Evolutionary conservation across 1,140 invertebrate genomes (phyloP).

Genomic region (Leptoteleia sp.): DNA sequence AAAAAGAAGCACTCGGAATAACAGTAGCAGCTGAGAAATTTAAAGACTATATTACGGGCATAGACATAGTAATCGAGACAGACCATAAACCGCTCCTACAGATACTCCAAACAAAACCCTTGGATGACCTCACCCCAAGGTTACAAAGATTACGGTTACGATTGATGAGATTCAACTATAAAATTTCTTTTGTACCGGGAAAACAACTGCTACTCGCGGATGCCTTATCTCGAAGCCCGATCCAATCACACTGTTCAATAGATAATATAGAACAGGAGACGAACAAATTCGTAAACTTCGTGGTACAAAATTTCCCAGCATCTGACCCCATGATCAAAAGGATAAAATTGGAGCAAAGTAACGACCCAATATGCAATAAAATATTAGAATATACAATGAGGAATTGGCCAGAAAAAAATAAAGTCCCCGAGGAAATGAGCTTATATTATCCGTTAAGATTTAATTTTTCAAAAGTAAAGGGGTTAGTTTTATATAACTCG

Average conservation of each 20-base stretch:
- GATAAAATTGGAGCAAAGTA: slow-evolving; percentile 35
- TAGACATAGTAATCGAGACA: too few species aligned
- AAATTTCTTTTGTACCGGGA: background rate
- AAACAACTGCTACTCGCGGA: slow-evolving; percentile 33
- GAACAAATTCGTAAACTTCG: slow-evolving; percentile 28
- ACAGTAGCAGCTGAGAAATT: too few species aligned
- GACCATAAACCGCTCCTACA: too few species aligned
- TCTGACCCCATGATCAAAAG: slow-evolving; percentile 35
- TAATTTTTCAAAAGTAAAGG: slow-evolving; percentile 54
- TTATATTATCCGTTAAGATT: slow-evolving; percentile 24
- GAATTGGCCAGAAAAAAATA: too few species aligned
- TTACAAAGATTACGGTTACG: too few species aligned
- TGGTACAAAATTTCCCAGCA: slow-evolving; percentile 32
- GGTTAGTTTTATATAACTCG: slow-evolving; percentile 41
- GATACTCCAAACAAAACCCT: too few species aligned
- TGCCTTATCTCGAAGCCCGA: slow-evolving; percentile 20
- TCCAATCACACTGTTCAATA: background rate
- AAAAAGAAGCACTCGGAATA: too few species aligned
- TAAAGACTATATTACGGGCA: too few species aligned
- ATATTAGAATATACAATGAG: too few species aligned
- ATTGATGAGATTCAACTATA: slow-evolving; percentile 1
- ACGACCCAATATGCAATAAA: slow-evolving; percentile 12
- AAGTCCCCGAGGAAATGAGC: too few species aligned
- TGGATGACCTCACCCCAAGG: too few species aligned
- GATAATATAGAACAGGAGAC: slow-evolving; percentile 42